Percentiles rank a stretch among this genome's conserved stretches.
phyloP scores from a whole-genome alignment of 2,888 invertebrate genomes.

The Andrena marginata region DNA sequence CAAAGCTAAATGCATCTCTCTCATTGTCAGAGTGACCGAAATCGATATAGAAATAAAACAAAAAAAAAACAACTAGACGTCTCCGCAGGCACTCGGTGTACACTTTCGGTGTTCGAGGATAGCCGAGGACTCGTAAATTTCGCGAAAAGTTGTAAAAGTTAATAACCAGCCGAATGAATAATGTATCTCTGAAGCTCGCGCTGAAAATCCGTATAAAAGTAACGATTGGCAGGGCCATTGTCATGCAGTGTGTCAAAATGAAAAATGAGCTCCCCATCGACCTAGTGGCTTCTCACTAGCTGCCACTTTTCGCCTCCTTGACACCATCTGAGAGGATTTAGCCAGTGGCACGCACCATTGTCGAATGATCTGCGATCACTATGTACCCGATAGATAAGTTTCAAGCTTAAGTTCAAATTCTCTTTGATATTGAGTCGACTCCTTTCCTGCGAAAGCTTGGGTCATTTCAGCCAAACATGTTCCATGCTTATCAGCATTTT shows the following conservation, averaged over 20 bases:
- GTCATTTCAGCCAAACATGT: too few species aligned
- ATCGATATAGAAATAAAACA: too few species aligned
- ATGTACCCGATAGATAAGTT: conserved; percentile 26
- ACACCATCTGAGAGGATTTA: conserved; percentile 19
- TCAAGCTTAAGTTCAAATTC: too few species aligned
- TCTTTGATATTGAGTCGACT: too few species aligned
- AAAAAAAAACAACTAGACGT: too few species aligned
- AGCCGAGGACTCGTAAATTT: conserved; percentile 40
- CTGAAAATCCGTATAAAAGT: conserved; percentile 40
- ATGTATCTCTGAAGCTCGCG: conserved; percentile 37
- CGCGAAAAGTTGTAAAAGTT: conserved; percentile 52
- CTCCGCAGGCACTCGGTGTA: background rate
- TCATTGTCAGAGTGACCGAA: too few species aligned
- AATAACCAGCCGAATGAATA: conserved; percentile 54
- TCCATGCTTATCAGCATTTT: too few species aligned
- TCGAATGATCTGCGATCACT: conserved; percentile 19
- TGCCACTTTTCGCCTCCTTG: background rate
- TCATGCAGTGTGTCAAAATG: conserved; percentile 44
- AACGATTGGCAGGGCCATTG: conserved; percentile 52
- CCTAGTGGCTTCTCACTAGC: conserved; percentile 5
- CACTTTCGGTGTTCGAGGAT: background rate
- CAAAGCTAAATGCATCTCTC: background rate
- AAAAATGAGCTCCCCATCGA: conserved; percentile 53
- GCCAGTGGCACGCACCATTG: conserved; percentile 18
- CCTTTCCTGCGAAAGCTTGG: too few species aligned